Evolutionary conservation across 2,797 vertebrate species (phyloP).

Genomic region (Clarias fuscus): DNA sequence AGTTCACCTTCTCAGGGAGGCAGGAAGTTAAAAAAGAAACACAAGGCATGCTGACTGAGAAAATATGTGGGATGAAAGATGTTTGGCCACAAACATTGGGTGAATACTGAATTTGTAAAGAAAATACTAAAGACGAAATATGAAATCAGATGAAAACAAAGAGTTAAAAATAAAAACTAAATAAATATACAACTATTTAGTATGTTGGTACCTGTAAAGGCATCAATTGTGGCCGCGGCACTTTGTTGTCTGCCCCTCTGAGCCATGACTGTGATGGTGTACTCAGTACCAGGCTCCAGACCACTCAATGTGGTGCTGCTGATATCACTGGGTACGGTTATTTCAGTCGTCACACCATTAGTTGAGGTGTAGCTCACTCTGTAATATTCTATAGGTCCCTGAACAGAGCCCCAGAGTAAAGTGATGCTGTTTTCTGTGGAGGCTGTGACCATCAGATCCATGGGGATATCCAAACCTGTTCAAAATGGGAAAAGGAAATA

Average conservation of each 20-base stretch:
- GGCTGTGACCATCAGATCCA: conserved; percentile 88
- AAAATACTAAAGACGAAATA: background rate
- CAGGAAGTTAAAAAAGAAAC: conserved; percentile 17
- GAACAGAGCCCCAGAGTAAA: conserved; percentile 87
- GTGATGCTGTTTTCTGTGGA: conserved; percentile 94
- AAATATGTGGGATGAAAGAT: background rate
- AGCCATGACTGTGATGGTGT: conserved; percentile 90
- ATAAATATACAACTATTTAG: background rate
- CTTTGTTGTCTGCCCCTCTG: conserved; percentile 94
- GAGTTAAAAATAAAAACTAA: background rate
- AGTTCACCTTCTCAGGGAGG: conserved; percentile 14
- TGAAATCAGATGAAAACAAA: conserved; percentile 13
- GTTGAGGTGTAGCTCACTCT: conserved; percentile 89
- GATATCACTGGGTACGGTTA: conserved; percentile 82
- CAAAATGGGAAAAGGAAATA: background rate
- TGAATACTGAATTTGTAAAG: background rate
- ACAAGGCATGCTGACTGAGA: background rate
- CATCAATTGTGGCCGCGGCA: conserved; percentile 86
- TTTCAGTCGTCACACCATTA: conserved; percentile 83
- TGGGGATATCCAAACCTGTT: conserved; percentile 89
- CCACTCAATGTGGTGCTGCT: conserved; percentile 82
- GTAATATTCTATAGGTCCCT: conserved; percentile 94
- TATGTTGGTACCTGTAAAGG: conserved; percentile 87
- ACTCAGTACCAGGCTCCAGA: conserved; percentile 92
- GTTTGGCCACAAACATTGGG: background rate